Conservation (phyloP, 2,113 vertebrate genomes). For the Anser brachyrhynchus region DNA sequence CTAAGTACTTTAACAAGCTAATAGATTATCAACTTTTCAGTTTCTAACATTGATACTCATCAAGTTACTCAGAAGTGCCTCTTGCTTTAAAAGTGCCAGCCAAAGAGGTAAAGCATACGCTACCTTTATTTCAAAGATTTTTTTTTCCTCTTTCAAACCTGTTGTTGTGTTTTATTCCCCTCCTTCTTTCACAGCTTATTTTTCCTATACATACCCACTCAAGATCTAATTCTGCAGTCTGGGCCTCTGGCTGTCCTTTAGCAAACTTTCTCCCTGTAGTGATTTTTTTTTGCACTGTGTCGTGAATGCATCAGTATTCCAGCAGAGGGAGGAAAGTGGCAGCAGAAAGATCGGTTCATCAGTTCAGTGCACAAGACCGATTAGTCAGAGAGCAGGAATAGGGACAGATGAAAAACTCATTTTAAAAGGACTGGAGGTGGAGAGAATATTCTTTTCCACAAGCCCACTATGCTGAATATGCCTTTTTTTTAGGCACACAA, state of each 20-base stretch:
- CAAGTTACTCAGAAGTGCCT: neutral
- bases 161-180: neutral
- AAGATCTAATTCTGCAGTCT: slow-evolving; percentile 6
- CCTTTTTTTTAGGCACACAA: neutral
- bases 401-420: slow-evolving; percentile 27
- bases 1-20: neutral
- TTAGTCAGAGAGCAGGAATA: slow-evolving; percentile 48
- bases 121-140: neutral
- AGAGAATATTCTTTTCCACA: slow-evolving; percentile 1
- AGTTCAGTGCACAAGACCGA: slow-evolving; percentile 23
- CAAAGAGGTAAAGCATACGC: neutral
- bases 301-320: slow-evolving; percentile 42
- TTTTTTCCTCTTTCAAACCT: neutral
- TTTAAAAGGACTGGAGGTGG: slow-evolving; percentile 9
- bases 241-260: slow-evolving; percentile 4
- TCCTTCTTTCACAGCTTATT: neutral
- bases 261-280: slow-evolving; percentile 2
- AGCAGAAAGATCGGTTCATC: slow-evolving; percentile 54
- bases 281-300: slow-evolving; percentile 8
- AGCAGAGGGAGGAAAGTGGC: slow-evolving; percentile 61
- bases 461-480: neutral
- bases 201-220: neutral
- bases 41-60: neutral
- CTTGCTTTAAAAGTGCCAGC: neutral
- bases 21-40: neutral